phyloP scores from a whole-genome alignment of 2,113 vertebrate species.

The Chrysochloris asiatica region DNA sequence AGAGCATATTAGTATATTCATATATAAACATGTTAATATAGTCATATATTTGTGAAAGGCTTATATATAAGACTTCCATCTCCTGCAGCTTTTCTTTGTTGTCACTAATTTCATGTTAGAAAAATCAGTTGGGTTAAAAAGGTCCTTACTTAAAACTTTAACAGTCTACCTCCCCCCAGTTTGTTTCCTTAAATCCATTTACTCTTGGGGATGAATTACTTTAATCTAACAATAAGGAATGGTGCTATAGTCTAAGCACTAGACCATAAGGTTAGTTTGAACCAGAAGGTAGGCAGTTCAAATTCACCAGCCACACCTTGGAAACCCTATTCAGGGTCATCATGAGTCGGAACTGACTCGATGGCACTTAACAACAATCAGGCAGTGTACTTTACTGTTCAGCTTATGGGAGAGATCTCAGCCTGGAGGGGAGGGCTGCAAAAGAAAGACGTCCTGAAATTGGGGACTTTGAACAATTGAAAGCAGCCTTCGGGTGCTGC shows the following conservation, averaged over 20 bases:
- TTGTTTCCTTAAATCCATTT: not conserved
- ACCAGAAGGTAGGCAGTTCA: too few relatives aligned
- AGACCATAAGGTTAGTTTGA: too few relatives aligned
- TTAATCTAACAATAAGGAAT: not conserved
- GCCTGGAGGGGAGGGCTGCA: not conserved
- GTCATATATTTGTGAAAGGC: not conserved
- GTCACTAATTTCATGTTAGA: not conserved
- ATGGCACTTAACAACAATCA: too few relatives aligned
- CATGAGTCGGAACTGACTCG: too few relatives aligned
- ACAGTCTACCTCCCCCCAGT: not conserved
- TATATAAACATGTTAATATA: too few relatives aligned
- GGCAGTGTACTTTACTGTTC: not conserved
- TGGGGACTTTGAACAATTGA: not conserved
- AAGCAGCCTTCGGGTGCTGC: not conserved
- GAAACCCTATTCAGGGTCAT: too few relatives aligned
- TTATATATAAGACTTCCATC: not conserved
- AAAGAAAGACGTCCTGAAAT: not conserved
- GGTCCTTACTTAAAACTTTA: constrained; percentile 5
- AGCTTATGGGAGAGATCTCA: not conserved
- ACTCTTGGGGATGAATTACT: not conserved
- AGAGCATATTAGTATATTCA: too few relatives aligned
- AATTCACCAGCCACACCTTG: too few relatives aligned
- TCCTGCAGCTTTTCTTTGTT: not conserved
- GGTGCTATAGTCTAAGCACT: too few relatives aligned
- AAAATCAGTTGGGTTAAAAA: not conserved